These are phyloP conservation scores for Clavelina lepadiformis DNA, from an alignment of 23 tunicate genomes.

Conservation along the genomic window DNA sequence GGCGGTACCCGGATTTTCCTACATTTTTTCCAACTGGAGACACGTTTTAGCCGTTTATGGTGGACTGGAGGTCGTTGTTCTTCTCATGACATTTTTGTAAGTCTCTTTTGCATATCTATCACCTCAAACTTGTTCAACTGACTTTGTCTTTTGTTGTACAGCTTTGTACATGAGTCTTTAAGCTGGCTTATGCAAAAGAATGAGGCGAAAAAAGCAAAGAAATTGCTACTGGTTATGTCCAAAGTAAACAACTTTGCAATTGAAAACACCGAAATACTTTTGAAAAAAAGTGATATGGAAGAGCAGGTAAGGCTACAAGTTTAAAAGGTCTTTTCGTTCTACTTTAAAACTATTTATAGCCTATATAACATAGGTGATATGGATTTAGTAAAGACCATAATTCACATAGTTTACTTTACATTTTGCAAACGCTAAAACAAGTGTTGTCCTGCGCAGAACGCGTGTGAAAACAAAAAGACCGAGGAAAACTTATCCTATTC, in stretches of 20 bases:
- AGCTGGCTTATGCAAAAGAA: slow-evolving; percentile 21
- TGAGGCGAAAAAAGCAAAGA: background rate
- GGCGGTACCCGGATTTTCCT: slow-evolving; percentile 7
- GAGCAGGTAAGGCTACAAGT: background rate
- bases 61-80: background rate
- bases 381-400: too few species aligned
- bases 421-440: too few species aligned
- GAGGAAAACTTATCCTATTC: background rate
- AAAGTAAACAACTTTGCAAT: background rate
- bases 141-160: background rate
- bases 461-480: background rate
- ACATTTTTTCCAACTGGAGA: slow-evolving; percentile 12
- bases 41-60: slow-evolving; percentile 2
- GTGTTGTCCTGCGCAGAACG: too few species aligned
- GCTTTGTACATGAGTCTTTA: slow-evolving; percentile 8
- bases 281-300: background rate
- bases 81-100: slow-evolving; percentile 8
- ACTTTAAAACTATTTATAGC: too few species aligned
- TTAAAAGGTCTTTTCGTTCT: too few species aligned
- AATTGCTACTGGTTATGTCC: background rate
- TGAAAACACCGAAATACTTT: background rate
- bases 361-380: too few species aligned
- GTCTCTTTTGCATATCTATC: too few species aligned
- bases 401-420: too few species aligned
- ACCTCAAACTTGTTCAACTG: too few species aligned